Base-by-base conservation (phyloP, 2,113 vertebrate genomes). In the Corynorhinus townsendii region DNA sequence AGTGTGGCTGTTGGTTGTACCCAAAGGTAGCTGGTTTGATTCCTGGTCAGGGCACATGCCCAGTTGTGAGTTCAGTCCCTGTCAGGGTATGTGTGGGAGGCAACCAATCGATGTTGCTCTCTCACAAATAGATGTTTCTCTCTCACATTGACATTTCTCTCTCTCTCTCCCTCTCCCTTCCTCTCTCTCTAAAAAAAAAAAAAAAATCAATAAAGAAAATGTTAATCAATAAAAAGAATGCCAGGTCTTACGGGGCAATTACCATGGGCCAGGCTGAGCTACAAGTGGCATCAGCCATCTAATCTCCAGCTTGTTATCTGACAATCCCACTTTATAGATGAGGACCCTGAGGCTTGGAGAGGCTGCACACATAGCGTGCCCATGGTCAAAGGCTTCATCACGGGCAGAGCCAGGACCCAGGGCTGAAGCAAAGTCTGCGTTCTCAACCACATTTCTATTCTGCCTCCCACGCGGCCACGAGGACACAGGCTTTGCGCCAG, bases 261-360 rank as follows among this genome's bases (percentile, higher is more conserved):
- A 5, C 22, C 47, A 0, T 0, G 1, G 3, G 7, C 59, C 49
- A 11, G 35, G 14, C 72, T 22, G 64, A 11, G n/a, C 30, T 12
- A 11, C 62, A 2, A 10, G 19, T 28, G 56, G 33, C 22, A 0
- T 12, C 1, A 4, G 8, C 28, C 33, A 0, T 30, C 72, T 62
- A 45, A 3, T 9, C 17, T 16, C 22, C 49, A 1, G 56, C 7
- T 11, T 17, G 9, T 28, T 66, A 19, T 47, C 24, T 28, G 30
- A 24, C 30, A 69, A 69, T 43, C 89, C 66, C 33, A 24, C 89
- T 95, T 95, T 90, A 93, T 38, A 83, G 89, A 43, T 68, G 64
- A 97, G 88, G 84, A 94, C 96, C 49, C 83, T 4, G 83, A 96
- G 79, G 47, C 93, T 47, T 0, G 4, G 59, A 68, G 40, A 1